Evolutionary conservation across 2,113 vertebrate genomes (phyloP), one percentile per base, ranked within the genome.

Genomic region (Serilophus lunatus): DNA sequence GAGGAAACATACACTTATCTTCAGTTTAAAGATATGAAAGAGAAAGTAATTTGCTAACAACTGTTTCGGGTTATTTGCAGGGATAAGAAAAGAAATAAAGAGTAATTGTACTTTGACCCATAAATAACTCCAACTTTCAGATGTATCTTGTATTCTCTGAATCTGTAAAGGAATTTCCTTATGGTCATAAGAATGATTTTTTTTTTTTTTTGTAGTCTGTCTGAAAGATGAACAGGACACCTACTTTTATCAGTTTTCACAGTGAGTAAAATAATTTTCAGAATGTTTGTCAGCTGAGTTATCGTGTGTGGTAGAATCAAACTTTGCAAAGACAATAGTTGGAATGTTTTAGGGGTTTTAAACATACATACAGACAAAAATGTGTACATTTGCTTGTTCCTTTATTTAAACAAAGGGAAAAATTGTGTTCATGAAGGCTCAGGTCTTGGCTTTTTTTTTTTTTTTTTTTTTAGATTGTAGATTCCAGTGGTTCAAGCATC

Each of bases 401-500:
- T 96, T 95, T 92, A 94, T 93, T 96, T 93, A 95, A 96, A 93
- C 86, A 91, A 87, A 97, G 50, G 38, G 44, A 71, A 96, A 97
- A 97, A 77, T 7, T 66, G 22, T 89, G 57, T 77, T 92, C 29
- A n/a, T 81, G 63, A 94, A 75, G 44, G 38, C 26, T 64, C 61
- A 51, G 69, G 85, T 66, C 72, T 69, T 94, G 82, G 77, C 36
- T 82, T 69, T 71, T 64, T 28, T 79, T 42, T 50, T 33, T 38
- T n/a, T 82, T 69, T 71, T 64, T 28, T 79, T 42, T 50, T 33
- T 38, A 49, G 61, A 69, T 81, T 95, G 78, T 70, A 69, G 86
- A 96, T 96, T 96, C 86, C 96, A 97, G 92, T 84, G 93, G 87
- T 97, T 97, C 93, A 96, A 88, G 95, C 96, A 94, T 96, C 96